Evolutionary conservation across 37 sponge, comb jelly and placozoan species (phyloP), one percentile per base, ranked within the genome.

Genomic region (Hexactinellida sp.): DNA sequence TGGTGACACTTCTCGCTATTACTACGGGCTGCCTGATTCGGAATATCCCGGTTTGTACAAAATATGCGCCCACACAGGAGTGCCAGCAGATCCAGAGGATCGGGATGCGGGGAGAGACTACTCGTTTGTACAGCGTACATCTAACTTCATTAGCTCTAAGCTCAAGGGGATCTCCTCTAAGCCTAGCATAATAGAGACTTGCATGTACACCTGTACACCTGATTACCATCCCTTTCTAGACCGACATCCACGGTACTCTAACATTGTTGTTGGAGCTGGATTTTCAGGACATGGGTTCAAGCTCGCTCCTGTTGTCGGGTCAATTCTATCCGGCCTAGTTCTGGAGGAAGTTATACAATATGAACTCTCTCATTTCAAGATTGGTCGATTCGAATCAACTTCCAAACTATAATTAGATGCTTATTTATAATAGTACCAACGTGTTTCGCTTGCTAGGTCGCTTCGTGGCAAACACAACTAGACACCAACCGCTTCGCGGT

Each of bases 1-100:
- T 0, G 82, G 35, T 38, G 37, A 55, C 24, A 30, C 54, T 21
- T 39, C 32, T 32, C 13, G 21, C 19, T 38, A 84, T 36, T 82
- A 85, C 47, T 91, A 90, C 85, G 94, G 94, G 13, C 0, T 90
- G 54, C 93, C 93, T 10, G 37, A 89, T 0, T 82, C 82, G 41
- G 96, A 95, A 54, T 95, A 95, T 55, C 93, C 96, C 36, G 96
- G 93, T 24, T 83, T 93, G 0, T 0, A 91, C 0, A 95, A 95
- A 91, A 93, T 94, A 23, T 39, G 84, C 83, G 76, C 76, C 13
- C 76, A 63, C 76, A 63, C 3, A 3, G 76, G 76, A 32, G 30
- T n/a, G 21, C 32, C 76, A 25, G 9, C 52, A 9, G 34, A 63
- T 28, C 76, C 76, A 63, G 76, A 63, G 3, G 28, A 63, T n/a